Percentiles rank a stretch among this genome's conserved stretches.
phyloP scores from a whole-genome alignment of 2,113 vertebrate genomes.

The Zapornia atra region DNA sequence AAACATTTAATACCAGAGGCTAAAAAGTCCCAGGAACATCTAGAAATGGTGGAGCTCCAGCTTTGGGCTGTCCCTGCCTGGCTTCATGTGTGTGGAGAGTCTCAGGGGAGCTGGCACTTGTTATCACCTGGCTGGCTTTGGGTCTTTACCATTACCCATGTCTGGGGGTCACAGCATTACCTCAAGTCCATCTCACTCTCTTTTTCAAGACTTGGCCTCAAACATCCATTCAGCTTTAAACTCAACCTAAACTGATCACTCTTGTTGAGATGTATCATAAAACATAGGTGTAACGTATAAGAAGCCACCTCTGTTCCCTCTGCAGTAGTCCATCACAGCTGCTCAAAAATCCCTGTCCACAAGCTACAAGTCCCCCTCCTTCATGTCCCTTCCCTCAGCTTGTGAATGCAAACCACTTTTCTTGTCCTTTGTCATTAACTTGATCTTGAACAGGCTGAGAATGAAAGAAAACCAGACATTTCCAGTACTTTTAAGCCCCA shows the following conservation, averaged over 20 bases:
- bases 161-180: background rate
- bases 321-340: fast-evolving
- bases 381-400: background rate
- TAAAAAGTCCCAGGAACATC: no score
- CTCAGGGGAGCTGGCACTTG: background rate
- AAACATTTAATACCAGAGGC: background rate
- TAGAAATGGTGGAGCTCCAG: background rate
- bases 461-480: conserved; percentile 66
- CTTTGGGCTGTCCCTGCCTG: background rate
- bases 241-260: background rate
- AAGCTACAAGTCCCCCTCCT: background rate
- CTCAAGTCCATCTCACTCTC: background rate
- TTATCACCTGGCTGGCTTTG: background rate
- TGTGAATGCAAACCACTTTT: conserved; percentile 3
- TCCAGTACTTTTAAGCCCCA: conserved; percentile 63
- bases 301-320: background rate
- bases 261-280: background rate
- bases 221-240: background rate
- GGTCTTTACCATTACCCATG: background rate
- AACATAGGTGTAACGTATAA: background rate
- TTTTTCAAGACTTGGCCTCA: background rate
- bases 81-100: background rate
- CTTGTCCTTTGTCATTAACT: conserved; percentile 57
- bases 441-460: conserved; percentile 69
- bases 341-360: background rate